phyloP scores from a whole-genome alignment of 2,113 vertebrate genomes.

The Indri indri region DNA sequence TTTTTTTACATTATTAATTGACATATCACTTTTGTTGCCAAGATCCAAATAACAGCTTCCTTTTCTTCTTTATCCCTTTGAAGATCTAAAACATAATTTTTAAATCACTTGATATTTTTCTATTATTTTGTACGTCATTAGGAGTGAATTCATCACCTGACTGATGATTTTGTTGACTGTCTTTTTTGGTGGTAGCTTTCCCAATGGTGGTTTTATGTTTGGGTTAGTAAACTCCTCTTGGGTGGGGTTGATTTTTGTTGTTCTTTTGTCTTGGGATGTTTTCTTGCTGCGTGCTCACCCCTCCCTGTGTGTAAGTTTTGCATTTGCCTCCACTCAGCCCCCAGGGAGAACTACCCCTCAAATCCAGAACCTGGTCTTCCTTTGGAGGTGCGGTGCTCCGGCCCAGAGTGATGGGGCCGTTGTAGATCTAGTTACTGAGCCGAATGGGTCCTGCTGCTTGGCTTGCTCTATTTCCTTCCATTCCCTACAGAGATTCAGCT shows the following conservation, averaged over 20 bases:
- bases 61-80: background rate
- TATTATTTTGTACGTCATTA: background rate
- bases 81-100: background rate
- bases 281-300: background rate
- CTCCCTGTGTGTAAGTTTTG: background rate
- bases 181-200: background rate
- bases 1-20: background rate
- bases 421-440: background rate
- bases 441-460: background rate
- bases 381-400: background rate
- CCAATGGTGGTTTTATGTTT: background rate
- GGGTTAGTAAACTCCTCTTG: background rate
- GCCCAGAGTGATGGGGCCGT: background rate
- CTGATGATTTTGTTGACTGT: background rate
- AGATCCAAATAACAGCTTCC: background rate
- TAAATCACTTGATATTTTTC: background rate
- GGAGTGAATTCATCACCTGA: background rate
- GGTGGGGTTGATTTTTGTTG: background rate
- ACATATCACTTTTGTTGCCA: background rate
- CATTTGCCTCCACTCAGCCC: background rate
- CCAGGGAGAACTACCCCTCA: background rate
- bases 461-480: constrained; percentile 33
- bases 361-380: background rate
- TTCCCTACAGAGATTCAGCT: background rate
- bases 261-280: background rate